Conservation (phyloP, 2,113 vertebrate genomes). For the Chionodraco myersi region DNA sequence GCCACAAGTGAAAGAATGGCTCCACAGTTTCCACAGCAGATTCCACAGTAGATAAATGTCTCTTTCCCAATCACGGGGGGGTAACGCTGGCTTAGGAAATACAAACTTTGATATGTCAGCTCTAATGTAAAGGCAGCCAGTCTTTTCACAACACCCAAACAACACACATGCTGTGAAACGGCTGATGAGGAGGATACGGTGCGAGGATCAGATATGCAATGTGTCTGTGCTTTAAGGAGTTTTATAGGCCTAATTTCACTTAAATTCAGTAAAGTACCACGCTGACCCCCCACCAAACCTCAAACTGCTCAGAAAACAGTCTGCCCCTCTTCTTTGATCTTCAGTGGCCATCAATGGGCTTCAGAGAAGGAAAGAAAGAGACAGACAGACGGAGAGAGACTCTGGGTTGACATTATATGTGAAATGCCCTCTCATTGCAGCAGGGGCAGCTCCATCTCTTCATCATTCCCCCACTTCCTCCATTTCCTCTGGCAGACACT, state of each 20-base stretch:
- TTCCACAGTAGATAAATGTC: slow-evolving; percentile 72
- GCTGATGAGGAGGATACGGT: slow-evolving; percentile 72
- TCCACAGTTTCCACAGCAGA: slow-evolving; percentile 57
- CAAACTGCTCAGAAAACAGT: slow-evolving; percentile 64
- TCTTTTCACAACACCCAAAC: slow-evolving; percentile 61
- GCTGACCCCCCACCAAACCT: slow-evolving; percentile 31
- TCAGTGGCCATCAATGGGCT: slow-evolving; percentile 65
- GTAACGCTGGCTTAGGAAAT: slow-evolving; percentile 65
- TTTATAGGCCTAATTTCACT: slow-evolving; percentile 76
- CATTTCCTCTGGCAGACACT: slow-evolving; percentile 81
- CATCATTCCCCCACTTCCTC: slow-evolving; percentile 78
- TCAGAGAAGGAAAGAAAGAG: slow-evolving; percentile 54
- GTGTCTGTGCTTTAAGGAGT: slow-evolving; percentile 56
- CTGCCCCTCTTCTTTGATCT: slow-evolving; percentile 63
- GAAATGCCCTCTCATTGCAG: slow-evolving; percentile 66
- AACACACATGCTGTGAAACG: slow-evolving; percentile 70
- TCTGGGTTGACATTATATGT: slow-evolving; percentile 59
- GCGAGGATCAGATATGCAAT: slow-evolving; percentile 56
- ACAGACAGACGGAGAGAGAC: slow-evolving; percentile 46
- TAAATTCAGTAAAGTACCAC: slow-evolving; percentile 55
- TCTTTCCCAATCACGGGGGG: slow-evolving; percentile 63
- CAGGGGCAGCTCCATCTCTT: slow-evolving; percentile 66
- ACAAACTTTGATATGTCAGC: slow-evolving; percentile 71
- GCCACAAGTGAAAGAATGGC: slow-evolving; percentile 60
- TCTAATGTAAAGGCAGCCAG: slow-evolving; percentile 61